These are phyloP conservation scores for Aix galericulata DNA, from an alignment of 2,113 vertebrate species.

Conservation along the genomic window DNA sequence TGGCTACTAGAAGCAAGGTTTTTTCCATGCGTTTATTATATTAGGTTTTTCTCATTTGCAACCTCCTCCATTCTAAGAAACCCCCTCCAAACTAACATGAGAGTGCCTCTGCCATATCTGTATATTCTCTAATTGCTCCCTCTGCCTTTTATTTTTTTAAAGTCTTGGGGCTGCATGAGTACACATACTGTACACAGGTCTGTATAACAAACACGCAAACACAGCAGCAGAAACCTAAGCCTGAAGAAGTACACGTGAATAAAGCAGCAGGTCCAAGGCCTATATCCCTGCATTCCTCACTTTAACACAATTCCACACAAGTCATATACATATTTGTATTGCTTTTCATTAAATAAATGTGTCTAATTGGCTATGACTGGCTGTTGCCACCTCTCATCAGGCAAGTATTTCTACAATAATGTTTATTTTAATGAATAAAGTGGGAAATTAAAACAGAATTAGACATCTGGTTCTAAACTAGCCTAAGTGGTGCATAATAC, in stretches of 20 bases:
- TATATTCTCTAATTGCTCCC: not conserved
- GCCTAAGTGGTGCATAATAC: not conserved
- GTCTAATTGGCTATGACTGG: slow-evolving; percentile 27
- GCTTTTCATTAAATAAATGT: slow-evolving; percentile 27
- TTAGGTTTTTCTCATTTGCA: not conserved
- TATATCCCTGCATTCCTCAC: not conserved
- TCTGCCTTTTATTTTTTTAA: not conserved
- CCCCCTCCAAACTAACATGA: not conserved
- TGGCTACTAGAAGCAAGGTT: not conserved
- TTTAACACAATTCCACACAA: not conserved
- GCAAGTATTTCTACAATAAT: slow-evolving; percentile 10
- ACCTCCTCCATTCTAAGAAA: not conserved
- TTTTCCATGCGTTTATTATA: not conserved
- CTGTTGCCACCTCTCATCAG: slow-evolving; percentile 32
- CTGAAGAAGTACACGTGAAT: not conserved
- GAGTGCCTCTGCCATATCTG: not conserved
- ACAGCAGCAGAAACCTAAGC: not conserved
- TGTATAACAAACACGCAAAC: not conserved
- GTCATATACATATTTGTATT: not conserved
- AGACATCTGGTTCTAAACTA: slow-evolving; percentile 26
- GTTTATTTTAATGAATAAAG: slow-evolving; percentile 35
- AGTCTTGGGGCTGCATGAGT: not conserved
- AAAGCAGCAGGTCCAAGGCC: not conserved
- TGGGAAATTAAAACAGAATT: slow-evolving; percentile 29
- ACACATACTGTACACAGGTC: not conserved